Evolutionary conservation across 2,797 vertebrate genomes (phyloP).

Genomic region (Coilia nasus): DNA sequence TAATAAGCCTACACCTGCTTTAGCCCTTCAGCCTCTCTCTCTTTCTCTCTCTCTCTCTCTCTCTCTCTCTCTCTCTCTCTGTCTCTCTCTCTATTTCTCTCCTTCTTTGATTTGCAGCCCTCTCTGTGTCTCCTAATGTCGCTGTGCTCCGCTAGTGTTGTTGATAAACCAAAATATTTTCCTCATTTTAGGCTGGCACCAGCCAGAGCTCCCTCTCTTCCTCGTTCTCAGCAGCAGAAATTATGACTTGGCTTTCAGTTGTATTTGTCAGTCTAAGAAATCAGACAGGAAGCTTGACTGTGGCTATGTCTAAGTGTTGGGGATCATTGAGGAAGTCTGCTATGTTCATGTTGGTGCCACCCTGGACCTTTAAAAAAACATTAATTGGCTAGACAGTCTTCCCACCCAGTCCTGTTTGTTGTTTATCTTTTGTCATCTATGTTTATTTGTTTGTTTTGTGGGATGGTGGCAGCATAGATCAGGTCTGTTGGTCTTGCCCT

Average conservation of each 20-base stretch:
- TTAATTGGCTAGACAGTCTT: too few species aligned
- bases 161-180: not conserved
- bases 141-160: not conserved
- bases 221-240: not conserved
- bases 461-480: not conserved
- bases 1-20: too few species aligned
- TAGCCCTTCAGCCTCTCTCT: too few species aligned
- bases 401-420: too few species aligned
- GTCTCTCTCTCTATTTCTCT: too few species aligned
- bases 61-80: too few species aligned
- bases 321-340: too few species aligned
- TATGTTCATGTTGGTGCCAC: too few species aligned
- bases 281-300: not conserved
- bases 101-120: constrained; percentile 22
- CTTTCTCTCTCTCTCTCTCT: too few species aligned
- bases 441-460: not conserved
- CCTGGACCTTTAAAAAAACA: too few species aligned
- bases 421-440: too few species aligned
- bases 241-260: not conserved
- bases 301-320: not conserved
- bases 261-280: not conserved
- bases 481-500: not conserved
- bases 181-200: too few species aligned
- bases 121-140: not conserved
- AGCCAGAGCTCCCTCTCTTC: not conserved